Conservation (phyloP, 2,888 invertebrate genomes). For the Sinelater perroti region DNA sequence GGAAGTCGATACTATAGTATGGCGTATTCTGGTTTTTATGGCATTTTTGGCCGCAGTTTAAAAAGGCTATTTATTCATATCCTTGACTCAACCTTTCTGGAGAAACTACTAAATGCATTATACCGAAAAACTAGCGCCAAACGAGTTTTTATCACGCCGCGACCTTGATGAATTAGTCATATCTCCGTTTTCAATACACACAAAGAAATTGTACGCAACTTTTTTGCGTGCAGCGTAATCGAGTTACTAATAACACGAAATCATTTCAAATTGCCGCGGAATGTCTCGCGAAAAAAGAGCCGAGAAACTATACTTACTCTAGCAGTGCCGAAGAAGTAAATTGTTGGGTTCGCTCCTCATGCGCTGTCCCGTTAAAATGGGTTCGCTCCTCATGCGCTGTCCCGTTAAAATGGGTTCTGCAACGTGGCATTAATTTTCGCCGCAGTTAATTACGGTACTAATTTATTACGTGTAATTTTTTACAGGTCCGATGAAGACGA, state of each 20-base stretch:
- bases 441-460: constrained; percentile 25
- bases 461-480: constrained; percentile 27
- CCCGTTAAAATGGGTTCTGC: constrained; percentile 28
- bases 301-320: constrained; percentile 26
- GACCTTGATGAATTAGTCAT: constrained; percentile 28
- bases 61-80: neutral
- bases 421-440: constrained; percentile 30
- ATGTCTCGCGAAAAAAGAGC: constrained; percentile 29
- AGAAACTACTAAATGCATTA: constrained; percentile 4
- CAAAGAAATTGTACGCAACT: constrained; percentile 14
- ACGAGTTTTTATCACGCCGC: constrained; percentile 17
- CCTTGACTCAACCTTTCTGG: constrained; percentile 3
- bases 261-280: constrained; percentile 32
- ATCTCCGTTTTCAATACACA: constrained; percentile 18
- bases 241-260: constrained; percentile 30
- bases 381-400: constrained; percentile 25
- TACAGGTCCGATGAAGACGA: constrained; percentile 87
- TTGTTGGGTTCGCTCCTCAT: constrained; percentile 27
- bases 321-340: constrained; percentile 29
- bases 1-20: too few relatives aligned
- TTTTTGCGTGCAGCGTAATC: constrained; percentile 18
- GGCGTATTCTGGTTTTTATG: too few relatives aligned
- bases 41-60: too few relatives aligned
- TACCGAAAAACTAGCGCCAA: constrained; percentile 19
- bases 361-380: constrained; percentile 17